Base-by-base conservation (phyloP, 2,113 vertebrate species). In the Platycercus adscitus region DNA sequence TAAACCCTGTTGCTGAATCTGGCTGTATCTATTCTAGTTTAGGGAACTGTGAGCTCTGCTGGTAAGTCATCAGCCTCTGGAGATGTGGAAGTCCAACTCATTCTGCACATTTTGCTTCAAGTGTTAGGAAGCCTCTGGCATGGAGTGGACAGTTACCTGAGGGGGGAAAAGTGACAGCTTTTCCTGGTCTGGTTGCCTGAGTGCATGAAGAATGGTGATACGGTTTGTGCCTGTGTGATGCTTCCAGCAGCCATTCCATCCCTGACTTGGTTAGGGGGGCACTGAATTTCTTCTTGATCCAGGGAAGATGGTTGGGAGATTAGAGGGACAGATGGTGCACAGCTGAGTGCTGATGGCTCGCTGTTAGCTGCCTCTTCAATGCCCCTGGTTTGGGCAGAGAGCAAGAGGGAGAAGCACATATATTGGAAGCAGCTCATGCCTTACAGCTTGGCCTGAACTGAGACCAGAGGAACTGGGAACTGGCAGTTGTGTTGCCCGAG, bases 261-360 rank as follows among this genome's bases (percentile, higher is more conserved):
- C 66, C 37, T 5, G 10, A 12, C 53, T 46, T 60, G 47, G 50
- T 84, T 44, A 52, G 23, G 61, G 47, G 41, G 61, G 47, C 50
- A 64, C 55, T 21, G 37, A 24, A 81, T 91, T 76, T 76, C 65
- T 69, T 52, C 72, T 47, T 78, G 50, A 88, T 75, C 84, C 33
- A 7, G 15, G 47, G 52, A 90, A 86, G 73, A 18, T 37, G 33
- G 69, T 50, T 6, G 7, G 33, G 69, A 81, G 41, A 49, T 89
- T 43, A 79, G 58, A 86, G 76, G 72, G 91, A 7, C 88, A 96
- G 93, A 86, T 96, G 95, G 92, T 86, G 72, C 90, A 75, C 93
- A 96, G 95, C 85, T 93, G 93, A 89, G 70, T 63, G 85, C 91
- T 89, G 60, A 33, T 89, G 89, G 75, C 86, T 89, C 25, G 23